Percentiles rank a stretch among this genome's conserved stretches.
These are phyloP conservation scores for Pararge aegeria DNA, from an alignment of 1,140 invertebrate species.

Conservation along the genomic window DNA sequence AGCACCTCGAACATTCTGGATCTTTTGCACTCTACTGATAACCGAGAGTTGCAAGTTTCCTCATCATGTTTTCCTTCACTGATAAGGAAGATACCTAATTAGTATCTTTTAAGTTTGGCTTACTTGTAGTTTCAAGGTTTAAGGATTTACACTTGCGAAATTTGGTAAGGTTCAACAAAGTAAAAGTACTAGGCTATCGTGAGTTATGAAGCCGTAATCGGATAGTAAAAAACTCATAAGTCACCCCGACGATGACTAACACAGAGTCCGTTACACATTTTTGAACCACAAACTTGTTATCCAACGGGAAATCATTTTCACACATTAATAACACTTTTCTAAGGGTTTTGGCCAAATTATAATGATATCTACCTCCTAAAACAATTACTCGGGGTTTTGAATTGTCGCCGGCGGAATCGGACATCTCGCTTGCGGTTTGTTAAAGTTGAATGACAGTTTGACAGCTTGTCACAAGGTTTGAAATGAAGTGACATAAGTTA, in stretches of 20 bases:
- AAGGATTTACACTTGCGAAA: neutral
- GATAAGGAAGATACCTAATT: too few relatives aligned
- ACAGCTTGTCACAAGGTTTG: constrained; percentile 31
- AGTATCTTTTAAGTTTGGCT: too few relatives aligned
- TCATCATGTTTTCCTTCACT: too few relatives aligned
- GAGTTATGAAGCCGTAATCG: constrained; percentile 27
- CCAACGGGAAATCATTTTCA: neutral
- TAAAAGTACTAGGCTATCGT: neutral
- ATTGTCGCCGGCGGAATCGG: constrained; percentile 69
- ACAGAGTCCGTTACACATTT: constrained; percentile 57
- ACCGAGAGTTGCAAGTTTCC: too few relatives aligned
- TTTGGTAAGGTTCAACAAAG: neutral
- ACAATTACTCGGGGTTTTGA: constrained; percentile 69
- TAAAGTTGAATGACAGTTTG: constrained; percentile 60
- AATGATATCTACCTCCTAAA: constrained; percentile 66
- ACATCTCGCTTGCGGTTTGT: constrained; percentile 65
- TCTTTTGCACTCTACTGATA: too few relatives aligned
- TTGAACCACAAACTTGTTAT: constrained; percentile 35
- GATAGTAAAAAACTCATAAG: constrained; percentile 50
- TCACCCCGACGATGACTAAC: constrained; percentile 62
- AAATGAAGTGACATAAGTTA: constrained; percentile 13
- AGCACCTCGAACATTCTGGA: too few relatives aligned
- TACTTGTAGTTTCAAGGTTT: neutral
- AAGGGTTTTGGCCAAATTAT: neutral
- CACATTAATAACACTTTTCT: constrained; percentile 7